Evolutionary conservation across 2,888 invertebrate genomes (phyloP), one percentile per base, ranked within the genome.

Genomic region (Stomorhina lunata): DNA sequence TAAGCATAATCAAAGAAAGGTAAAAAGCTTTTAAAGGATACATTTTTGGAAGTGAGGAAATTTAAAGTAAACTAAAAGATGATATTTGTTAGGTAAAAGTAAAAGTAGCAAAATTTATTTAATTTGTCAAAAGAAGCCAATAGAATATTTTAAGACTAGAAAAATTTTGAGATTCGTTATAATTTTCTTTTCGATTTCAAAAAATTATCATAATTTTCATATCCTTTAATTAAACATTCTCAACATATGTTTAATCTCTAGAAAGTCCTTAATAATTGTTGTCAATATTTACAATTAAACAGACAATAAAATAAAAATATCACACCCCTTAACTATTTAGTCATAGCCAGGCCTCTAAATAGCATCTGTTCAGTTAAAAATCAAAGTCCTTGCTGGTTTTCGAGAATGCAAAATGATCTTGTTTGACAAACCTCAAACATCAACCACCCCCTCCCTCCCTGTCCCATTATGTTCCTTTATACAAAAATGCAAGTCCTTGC

Each of bases 281-380:
- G 78, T 79, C 73, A 75, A 78, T 82, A 82, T 82, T 82, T 75
- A 69, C 55, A 69, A 65, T 78, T 43, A 75, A 65, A 65, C 34
- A 34, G 45, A 63, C 32, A 73, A 61, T 61, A 22, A 17, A 29
- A 29, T 20, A n/a, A 59, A 29, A 76, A 71, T 40, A 76, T 71
- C 82, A 79, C 79, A 82, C 75, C 75, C n/a, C 75, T 40, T 37
- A 75, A 69, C 40, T 9, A 57, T 25, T 59, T 15, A 27, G 20
- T 7, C 25, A 32, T 55, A 3, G n/a, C 6, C 66, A 66, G n/a
- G n/a, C 53, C 34, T 59, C 2, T 22, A 34, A 43, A 65, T 9
- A 25, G 75, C 82, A 82, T 82, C 75, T 82, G 82, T 50, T 71
- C 66, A 34, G 17, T 79, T 75, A 75, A 75, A 69, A 10, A 0